These are phyloP conservation scores for Oscheius sp. DNA, from an alignment of 2,888 invertebrate genomes.

Conservation along the genomic window DNA sequence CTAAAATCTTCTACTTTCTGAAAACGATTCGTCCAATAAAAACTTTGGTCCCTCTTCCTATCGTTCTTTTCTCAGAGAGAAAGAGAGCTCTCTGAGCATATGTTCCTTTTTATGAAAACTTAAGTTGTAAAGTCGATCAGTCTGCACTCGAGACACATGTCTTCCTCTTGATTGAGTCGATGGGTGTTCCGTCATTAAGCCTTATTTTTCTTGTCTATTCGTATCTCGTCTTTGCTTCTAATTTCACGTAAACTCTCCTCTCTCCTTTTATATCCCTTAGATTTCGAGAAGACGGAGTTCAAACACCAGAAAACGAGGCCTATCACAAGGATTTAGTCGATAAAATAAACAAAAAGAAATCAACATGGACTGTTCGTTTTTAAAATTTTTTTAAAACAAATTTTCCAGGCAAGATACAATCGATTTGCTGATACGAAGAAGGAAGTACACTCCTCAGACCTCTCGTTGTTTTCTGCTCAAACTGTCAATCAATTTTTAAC, in stretches of 20 bases:
- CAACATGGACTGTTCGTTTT: not conserved
- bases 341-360: not conserved
- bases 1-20: too few species aligned
- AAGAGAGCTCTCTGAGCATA: too few species aligned
- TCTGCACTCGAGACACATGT: not conserved
- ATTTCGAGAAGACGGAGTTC: not conserved
- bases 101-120: not conserved
- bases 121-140: not conserved
- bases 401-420: conserved; percentile 39
- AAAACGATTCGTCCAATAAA: too few species aligned
- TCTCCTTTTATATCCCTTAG: not conserved
- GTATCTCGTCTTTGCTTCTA: not conserved
- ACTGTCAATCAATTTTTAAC: not conserved
- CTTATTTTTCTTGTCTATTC: not conserved
- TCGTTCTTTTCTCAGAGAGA: too few species aligned
- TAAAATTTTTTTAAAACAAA: not conserved
- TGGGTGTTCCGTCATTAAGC: not conserved
- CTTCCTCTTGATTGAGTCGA: not conserved
- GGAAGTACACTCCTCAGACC: conserved; percentile 35
- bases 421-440: conserved; percentile 43
- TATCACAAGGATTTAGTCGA: conserved; percentile 17
- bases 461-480: not conserved
- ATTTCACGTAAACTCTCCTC: not conserved
- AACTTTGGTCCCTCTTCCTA: too few species aligned
- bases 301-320: conserved; percentile 20